Conservation (phyloP, 2,797 vertebrate species). For the Pyrocephalus nanus region DNA sequence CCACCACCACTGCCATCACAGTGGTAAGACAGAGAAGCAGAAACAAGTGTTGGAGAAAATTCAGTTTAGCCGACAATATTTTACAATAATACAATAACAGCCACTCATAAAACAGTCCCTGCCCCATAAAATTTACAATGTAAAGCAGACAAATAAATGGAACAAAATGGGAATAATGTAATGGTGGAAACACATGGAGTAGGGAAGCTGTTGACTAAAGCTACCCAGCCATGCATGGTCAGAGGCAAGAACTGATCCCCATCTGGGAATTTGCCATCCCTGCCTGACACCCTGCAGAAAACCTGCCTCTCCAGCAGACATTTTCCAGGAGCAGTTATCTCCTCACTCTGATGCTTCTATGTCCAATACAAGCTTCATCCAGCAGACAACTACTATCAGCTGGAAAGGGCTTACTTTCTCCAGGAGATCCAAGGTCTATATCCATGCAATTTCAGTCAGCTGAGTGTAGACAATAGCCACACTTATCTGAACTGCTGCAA, state of each 20-base stretch:
- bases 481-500: slow-evolving; percentile 46
- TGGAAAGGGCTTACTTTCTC: not conserved
- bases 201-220: slow-evolving; percentile 8
- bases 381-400: not conserved
- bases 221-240: not conserved
- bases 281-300: not conserved
- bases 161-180: slow-evolving; percentile 31
- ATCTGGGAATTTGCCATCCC: not conserved
- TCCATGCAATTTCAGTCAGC: slow-evolving; percentile 42
- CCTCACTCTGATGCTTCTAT: not conserved
- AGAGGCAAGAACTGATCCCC: not conserved
- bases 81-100: slow-evolving; percentile 39
- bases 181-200: not conserved
- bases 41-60: slow-evolving; percentile 9
- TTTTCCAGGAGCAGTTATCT: not conserved
- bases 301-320: not conserved
- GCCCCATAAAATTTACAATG: slow-evolving; percentile 50
- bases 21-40: not conserved
- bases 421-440: slow-evolving; percentile 26
- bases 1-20: not conserved
- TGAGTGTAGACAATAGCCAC: slow-evolving; percentile 47
- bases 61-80: slow-evolving; percentile 35
- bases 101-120: slow-evolving; percentile 33
- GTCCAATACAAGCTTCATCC: not conserved
- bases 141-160: slow-evolving; percentile 51